Evolutionary conservation across 2,888 invertebrate species (phyloP).

Genomic region (Dioctria linearis): DNA sequence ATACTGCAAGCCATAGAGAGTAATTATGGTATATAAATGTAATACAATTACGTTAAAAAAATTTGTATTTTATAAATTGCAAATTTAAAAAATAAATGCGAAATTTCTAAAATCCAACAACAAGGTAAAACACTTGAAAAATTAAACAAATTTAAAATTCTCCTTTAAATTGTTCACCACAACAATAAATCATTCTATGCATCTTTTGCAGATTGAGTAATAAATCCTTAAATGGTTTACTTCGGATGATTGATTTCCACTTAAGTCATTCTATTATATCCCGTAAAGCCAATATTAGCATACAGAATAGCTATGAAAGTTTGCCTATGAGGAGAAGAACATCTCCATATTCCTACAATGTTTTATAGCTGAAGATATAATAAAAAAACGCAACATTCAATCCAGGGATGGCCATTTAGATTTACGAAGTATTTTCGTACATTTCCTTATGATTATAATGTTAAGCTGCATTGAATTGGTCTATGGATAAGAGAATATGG

Average conservation of each 20-base stretch:
- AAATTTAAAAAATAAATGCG: no score
- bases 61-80: no score
- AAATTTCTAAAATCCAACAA: no score
- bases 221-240: neutral
- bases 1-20: no score
- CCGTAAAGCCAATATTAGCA: neutral
- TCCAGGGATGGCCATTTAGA: constrained; percentile 25
- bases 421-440: constrained; percentile 26
- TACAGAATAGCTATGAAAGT: neutral
- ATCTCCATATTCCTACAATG: neutral
- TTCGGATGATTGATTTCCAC: neutral
- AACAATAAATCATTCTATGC: neutral
- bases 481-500: neutral
- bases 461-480: neutral
- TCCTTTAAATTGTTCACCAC: neutral
- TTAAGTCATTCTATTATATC: neutral
- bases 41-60: no score
- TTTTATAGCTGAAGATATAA: neutral
- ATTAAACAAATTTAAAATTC: no score
- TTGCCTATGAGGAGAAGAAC: neutral
- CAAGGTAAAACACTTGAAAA: no score
- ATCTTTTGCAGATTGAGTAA: neutral
- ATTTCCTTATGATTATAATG: neutral
- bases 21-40: no score
- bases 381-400: constrained; percentile 11